Base-by-base conservation (phyloP, 37 sponge, comb jelly and placozoan genomes). In the Hexactinellida sp. region DNA sequence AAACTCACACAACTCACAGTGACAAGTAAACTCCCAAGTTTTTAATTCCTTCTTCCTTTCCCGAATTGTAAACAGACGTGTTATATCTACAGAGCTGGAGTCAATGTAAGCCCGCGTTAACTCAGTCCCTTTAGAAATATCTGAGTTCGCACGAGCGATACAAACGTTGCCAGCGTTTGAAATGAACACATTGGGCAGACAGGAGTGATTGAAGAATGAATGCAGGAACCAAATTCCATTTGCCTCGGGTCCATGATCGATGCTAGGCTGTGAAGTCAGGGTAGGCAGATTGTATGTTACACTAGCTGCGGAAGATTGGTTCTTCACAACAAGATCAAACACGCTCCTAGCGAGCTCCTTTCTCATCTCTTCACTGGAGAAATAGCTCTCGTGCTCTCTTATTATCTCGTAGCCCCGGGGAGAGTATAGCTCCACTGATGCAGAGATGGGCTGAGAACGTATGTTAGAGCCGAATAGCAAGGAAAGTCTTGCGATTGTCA, bases 161-260 rank as follows among this genome's bases (percentile, higher is more conserved):
- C 76, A 63, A 3, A 63, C 30, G 34, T 63, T 28, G 1, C 76
- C 76, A 21, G 76, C 76, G 34, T 25, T 5, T 32, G 76, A 63
- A 7, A 63, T 10, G 21, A n/a, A 63, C 3, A n/a, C 30, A n/a
- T 63, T 63, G 3, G 76, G 76, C 13, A 63, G 76, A 63, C 76
- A 63, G 25, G 76, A 63, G 30, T 63, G 76, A n/a, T 63, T 63
- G 76, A 63, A n/a, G 30, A 63, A 63, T 5, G 76, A 63, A 63
- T 25, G 30, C 3, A 63, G 76, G 76, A 63, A 63, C 76, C 76
- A 63, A 63, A 63, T 63, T 63, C 76, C 76, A 63, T 3, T 32
- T 32, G 76, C 76, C 3, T 10, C 28, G 13, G 76, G 76, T n/a
- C 76, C 76, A n/a, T 25, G 21, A 10, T 63, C 76, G 5, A 63